Evolutionary conservation across 2,113 vertebrate species (phyloP).

Genomic region (Vidua chalybeata): DNA sequence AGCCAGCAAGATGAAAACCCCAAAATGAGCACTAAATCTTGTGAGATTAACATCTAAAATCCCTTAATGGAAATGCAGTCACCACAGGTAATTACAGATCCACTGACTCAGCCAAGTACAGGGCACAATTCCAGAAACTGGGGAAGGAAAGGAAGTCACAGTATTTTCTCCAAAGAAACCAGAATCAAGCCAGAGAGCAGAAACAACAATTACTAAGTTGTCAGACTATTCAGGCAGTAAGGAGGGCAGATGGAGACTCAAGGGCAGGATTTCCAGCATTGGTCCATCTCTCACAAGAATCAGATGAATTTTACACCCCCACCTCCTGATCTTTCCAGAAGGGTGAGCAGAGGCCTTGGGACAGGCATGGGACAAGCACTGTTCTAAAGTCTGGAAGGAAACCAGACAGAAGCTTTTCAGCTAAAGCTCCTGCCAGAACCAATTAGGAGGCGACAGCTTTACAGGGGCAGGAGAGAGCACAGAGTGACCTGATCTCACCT

Average conservation of each 20-base stretch:
- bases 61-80: not conserved
- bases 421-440: conserved; percentile 3
- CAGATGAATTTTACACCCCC: not conserved
- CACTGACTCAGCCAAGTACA: not conserved
- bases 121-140: not conserved
- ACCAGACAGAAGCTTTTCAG: not conserved
- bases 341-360: not conserved
- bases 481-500: not conserved
- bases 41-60: not conserved
- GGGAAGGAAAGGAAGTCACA: not conserved
- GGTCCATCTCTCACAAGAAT: not conserved
- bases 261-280: not conserved
- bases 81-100: not conserved
- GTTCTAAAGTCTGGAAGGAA: not conserved
- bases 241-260: not conserved
- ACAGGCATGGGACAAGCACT: not conserved
- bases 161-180: not conserved
- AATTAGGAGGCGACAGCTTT: not conserved
- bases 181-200: not conserved
- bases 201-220: not conserved
- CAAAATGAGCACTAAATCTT: not conserved
- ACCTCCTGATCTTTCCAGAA: not conserved
- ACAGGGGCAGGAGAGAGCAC: not conserved
- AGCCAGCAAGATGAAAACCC: not conserved
- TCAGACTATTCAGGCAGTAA: not conserved